These are phyloP conservation scores for Propithecus coquereli DNA, from an alignment of 2,113 vertebrate species.

Conservation along the genomic window DNA sequence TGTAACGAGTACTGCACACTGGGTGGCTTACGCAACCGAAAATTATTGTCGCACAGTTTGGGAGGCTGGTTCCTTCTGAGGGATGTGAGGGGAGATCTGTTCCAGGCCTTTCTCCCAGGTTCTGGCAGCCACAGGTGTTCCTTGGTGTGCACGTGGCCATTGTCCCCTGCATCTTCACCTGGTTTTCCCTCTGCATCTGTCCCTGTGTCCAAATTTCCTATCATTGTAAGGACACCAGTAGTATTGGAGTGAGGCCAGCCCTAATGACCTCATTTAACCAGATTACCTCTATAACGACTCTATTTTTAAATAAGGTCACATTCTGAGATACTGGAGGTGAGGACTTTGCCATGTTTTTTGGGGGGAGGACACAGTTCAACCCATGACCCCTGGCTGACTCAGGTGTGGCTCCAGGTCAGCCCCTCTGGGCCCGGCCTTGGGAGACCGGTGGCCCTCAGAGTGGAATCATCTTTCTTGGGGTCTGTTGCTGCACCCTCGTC, in stretches of 20 bases:
- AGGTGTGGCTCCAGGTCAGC: neutral
- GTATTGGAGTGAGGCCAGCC: neutral
- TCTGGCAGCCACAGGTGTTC: no score
- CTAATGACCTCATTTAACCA: neutral
- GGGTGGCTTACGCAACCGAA: neutral
- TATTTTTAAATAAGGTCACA: neutral
- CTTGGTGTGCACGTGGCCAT: neutral
- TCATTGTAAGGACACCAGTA: neutral
- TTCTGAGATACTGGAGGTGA: neutral
- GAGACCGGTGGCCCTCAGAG: neutral
- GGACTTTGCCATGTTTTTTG: neutral
- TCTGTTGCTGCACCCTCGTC: neutral
- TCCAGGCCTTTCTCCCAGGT: neutral
- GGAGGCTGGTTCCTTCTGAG: neutral
- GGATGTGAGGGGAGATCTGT: neutral
- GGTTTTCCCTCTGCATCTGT: neutral
- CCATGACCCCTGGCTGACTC: neutral
- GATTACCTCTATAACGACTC: neutral
- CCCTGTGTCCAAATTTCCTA: neutral
- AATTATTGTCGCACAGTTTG: neutral
- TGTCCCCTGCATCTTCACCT: neutral
- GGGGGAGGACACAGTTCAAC: neutral
- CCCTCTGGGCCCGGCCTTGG: neutral
- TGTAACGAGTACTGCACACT: accelerated
- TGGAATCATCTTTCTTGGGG: neutral